A percentile compares a stretch with the other conserved stretches of the same genome.
These are phyloP conservation scores for Lithobates sylvaticus DNA, from an alignment of 2,797 vertebrate species.

Conservation along the genomic window DNA sequence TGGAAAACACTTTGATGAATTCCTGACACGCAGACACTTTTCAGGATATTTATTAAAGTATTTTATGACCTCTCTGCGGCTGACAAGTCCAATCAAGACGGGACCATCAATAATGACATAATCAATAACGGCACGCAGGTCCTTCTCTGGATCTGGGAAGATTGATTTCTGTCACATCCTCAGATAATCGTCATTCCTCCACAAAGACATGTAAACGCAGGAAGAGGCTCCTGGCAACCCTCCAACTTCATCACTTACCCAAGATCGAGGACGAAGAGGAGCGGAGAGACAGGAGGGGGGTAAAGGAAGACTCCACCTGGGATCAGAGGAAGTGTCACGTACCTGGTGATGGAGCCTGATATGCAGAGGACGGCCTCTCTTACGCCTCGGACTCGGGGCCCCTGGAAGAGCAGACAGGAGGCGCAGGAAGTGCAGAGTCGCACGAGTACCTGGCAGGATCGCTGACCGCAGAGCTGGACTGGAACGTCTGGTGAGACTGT, in stretches of 20 bases:
- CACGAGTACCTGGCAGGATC: no score
- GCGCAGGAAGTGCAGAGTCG: no score
- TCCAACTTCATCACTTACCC: neutral
- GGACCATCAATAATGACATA: neutral
- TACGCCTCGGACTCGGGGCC: no score
- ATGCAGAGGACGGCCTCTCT: no score
- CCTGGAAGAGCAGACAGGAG: no score
- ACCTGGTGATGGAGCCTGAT: no score
- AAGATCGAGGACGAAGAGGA: neutral
- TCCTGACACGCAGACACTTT: no score
- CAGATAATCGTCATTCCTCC: neutral
- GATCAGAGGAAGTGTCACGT: neutral
- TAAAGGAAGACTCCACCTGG: neutral
- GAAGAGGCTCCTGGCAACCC: neutral
- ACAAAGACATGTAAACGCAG: neutral
- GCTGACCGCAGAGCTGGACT: no score
- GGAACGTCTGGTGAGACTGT: no score
- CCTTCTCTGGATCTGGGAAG: conserved; percentile 25
- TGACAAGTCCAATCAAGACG: neutral
- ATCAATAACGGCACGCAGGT: conserved; percentile 41
- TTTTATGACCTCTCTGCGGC: neutral
- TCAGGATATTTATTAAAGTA: neutral
- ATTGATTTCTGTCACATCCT: conserved; percentile 5
- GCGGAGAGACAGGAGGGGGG: no score
- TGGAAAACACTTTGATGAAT: no score